A percentile compares a stretch with the other conserved stretches of the same genome.
These are phyloP conservation scores for Tetragonula clypearis DNA, from an alignment of 1,140 invertebrate species.

Conservation along the genomic window DNA sequence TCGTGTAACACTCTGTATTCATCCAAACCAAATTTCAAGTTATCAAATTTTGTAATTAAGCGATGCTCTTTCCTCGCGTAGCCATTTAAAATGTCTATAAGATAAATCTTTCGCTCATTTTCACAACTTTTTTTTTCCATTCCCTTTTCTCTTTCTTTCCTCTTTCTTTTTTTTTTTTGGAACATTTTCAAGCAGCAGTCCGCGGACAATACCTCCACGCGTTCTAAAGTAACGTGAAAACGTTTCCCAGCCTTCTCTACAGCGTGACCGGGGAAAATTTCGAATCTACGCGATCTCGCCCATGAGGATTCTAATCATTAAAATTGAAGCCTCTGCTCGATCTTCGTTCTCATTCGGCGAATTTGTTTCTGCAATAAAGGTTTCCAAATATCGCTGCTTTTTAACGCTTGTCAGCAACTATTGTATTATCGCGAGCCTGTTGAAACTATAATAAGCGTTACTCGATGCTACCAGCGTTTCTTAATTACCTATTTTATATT, in stretches of 20 bases:
- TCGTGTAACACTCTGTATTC: conserved; percentile 84
- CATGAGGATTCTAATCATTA: background rate
- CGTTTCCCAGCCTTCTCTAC: background rate
- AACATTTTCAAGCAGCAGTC: background rate
- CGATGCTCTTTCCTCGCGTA: conserved; percentile 29
- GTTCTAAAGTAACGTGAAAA: background rate
- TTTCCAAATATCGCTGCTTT: background rate
- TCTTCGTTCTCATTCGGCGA: background rate
- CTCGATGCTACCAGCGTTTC: background rate
- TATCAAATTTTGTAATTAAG: conserved; percentile 55
- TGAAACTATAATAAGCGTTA: background rate
- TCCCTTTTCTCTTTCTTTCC: background rate
- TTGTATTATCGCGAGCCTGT: background rate
- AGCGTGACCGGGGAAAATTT: background rate
- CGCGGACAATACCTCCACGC: background rate
- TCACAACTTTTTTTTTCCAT: too few relatives aligned
- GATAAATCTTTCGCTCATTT: background rate
- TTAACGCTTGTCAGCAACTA: background rate
- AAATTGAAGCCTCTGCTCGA: background rate
- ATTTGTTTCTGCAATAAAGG: background rate
- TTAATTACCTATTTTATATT: background rate
- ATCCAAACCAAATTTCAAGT: conserved; percentile 79
- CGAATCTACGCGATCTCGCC: background rate
- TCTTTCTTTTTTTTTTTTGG: background rate
- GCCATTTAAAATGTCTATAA: background rate